Evolutionary conservation across 2,888 invertebrate genomes (phyloP), one percentile per base, ranked within the genome.

Genomic region (Drosophila ezoana): DNA sequence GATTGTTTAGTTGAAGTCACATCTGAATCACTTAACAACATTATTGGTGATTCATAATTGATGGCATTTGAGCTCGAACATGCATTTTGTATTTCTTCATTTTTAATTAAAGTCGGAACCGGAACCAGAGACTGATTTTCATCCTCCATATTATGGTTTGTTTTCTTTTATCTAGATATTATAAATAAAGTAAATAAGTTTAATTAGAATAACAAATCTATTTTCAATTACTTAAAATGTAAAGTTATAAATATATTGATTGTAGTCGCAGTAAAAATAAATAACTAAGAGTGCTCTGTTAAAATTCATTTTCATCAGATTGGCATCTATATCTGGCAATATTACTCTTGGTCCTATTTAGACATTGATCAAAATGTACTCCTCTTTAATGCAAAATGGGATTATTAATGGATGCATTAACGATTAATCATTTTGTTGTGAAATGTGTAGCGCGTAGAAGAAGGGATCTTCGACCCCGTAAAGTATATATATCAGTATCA

Each of bases 101-200:
- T 57, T 47, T 53, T 53, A 10, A 68, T 57, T 16, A 63, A 41
- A 41, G 44, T 40, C 38, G 68, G 28, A 38, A 51, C 40, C 41
- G 49, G 62, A 58, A 54, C 60, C 45, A 60, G 16, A n/a, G 44
- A 9, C 35, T 57, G 67, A 58, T 60, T 76, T 47, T 37, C 72
- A 37, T 67, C 48, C 38, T 75, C 75, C 75, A 75, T 75, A 13
- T 59, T 72, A 10, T 16, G 20, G 16, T 54, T 45, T 45, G 11
- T 18, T 16, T 45, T 23, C 14, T 18, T 62, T 38, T 56, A 40
- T 57, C 76, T 76, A 54, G 13, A 54, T 62, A 18, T 16, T 51
- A 18, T 56, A 40, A 35, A 44, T 20, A 23, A 49, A 13, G 37
- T 32, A 32, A 33, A 9, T 8, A n/a, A 3, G 6, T 9, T 23